These are phyloP conservation scores for Chionis minor DNA, from an alignment of 2,113 vertebrate genomes.

Conservation along the genomic window DNA sequence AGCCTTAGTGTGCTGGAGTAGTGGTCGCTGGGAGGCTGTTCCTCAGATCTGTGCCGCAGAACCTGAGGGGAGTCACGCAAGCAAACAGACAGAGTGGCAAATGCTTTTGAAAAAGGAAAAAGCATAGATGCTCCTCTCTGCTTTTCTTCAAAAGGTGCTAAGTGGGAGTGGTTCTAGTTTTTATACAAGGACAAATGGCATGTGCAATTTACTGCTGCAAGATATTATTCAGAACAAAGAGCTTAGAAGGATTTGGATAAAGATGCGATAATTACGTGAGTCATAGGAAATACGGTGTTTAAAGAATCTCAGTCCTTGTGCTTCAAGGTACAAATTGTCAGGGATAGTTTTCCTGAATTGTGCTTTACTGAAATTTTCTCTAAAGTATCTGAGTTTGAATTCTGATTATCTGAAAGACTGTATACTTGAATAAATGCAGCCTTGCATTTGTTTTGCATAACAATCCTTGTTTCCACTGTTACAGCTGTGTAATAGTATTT, in stretches of 20 bases:
- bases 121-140: background rate
- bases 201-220: background rate
- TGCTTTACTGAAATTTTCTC: background rate
- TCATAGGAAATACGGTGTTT: background rate
- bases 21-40: background rate
- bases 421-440: background rate
- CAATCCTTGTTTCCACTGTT: background rate
- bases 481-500: constrained; percentile 15
- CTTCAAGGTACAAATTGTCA: background rate
- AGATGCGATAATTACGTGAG: background rate
- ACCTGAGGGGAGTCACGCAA: fast-evolving
- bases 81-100: background rate
- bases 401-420: background rate
- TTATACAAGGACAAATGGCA: background rate
- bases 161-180: background rate
- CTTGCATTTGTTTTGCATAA: background rate
- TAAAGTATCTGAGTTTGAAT: background rate
- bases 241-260: background rate
- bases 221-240: background rate
- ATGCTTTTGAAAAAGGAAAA: background rate
- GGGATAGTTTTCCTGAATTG: background rate
- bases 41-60: background rate
- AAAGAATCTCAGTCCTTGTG: background rate
- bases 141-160: background rate
- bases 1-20: background rate